Evolutionary conservation across 2,797 vertebrate genomes (phyloP).

Genomic region (Enoplosus armatus): DNA sequence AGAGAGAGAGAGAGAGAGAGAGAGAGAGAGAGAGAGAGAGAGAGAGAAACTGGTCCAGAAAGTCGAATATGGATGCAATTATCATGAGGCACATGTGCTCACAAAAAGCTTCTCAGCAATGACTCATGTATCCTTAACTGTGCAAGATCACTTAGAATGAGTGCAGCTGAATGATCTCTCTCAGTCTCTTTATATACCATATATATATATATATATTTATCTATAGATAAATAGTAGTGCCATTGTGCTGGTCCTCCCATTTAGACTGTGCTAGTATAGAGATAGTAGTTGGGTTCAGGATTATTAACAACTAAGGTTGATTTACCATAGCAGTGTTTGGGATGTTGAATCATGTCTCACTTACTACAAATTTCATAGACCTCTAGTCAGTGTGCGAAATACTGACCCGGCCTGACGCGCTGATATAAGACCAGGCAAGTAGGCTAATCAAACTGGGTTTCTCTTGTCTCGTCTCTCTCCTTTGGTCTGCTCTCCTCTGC

Average conservation of each 20-base stretch:
- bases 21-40: background rate
- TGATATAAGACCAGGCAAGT: background rate
- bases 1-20: constrained; percentile 7
- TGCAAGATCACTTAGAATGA: background rate
- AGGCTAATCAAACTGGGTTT: background rate
- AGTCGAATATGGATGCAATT: constrained; percentile 65
- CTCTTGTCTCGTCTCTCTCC: background rate
- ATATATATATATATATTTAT: too few relatives aligned
- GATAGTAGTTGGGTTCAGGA: too few relatives aligned
- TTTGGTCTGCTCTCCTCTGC: background rate
- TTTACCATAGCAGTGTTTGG: background rate
- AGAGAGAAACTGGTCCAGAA: constrained; percentile 27
- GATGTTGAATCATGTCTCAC: background rate
- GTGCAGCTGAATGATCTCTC: background rate
- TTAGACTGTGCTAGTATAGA: too few relatives aligned
- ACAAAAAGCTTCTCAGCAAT: constrained; percentile 44
- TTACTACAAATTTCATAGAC: background rate
- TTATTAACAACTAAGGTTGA: too few relatives aligned
- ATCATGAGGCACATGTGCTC: constrained; percentile 54
- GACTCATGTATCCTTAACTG: constrained; percentile 36
- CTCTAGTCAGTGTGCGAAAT: background rate
- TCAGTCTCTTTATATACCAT: too few relatives aligned
- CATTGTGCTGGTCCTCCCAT: too few relatives aligned
- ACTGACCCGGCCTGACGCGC: background rate
- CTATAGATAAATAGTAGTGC: too few relatives aligned